Conservation (phyloP, 1,140 invertebrate species). For the Drosophila serrata region DNA sequence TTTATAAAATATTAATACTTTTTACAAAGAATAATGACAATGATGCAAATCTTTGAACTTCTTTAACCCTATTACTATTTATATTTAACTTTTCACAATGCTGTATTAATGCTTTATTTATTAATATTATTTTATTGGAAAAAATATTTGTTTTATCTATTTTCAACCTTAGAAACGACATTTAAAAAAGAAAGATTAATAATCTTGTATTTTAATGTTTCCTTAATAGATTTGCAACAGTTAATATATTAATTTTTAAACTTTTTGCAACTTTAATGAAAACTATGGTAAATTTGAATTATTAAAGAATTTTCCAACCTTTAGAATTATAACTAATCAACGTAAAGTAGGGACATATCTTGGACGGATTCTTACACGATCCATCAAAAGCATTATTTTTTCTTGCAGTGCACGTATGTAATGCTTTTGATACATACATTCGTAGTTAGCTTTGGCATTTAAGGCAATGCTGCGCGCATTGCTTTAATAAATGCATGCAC, state of each 20-base stretch:
- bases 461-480: constrained; percentile 79
- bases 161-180: no score
- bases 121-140: no score
- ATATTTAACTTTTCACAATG: no score
- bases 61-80: no score
- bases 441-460: constrained; percentile 73
- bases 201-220: not conserved
- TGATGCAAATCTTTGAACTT: no score
- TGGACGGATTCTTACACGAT: fast-evolving
- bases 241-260: not conserved
- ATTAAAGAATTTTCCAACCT: not conserved
- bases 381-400: not conserved
- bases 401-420: constrained; percentile 28
- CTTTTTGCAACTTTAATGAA: not conserved
- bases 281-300: not conserved
- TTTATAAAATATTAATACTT: no score
- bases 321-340: not conserved
- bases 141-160: no score
- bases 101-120: no score
- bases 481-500: constrained; percentile 79
- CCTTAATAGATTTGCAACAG: not conserved
- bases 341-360: no score
- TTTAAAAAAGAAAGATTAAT: no score
- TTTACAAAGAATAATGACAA: not conserved
- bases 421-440: constrained; percentile 45